phyloP scores from a whole-genome alignment of 2,797 vertebrate genomes.

The Kryptopterus vitreolus region DNA sequence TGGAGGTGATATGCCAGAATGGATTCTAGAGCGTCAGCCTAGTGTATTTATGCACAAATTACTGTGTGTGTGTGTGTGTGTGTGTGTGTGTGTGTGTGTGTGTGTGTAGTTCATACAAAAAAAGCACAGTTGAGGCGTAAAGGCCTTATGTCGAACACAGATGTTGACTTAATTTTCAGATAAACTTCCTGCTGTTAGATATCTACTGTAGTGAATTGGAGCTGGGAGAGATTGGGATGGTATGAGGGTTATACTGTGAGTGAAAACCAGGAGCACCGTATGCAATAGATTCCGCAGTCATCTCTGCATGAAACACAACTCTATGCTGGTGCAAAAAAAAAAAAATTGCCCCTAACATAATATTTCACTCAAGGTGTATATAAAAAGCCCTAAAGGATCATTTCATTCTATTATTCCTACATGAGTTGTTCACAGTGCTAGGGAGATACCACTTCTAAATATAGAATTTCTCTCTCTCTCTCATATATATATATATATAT shows the following conservation, averaged over 20 bases:
- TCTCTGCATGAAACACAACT: neutral
- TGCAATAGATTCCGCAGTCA: neutral
- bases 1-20: constrained; percentile 48
- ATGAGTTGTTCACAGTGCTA: neutral
- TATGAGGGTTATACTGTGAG: no score
- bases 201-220: neutral
- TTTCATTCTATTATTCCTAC: neutral
- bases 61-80: constrained; percentile 1
- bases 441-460: neutral
- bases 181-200: neutral
- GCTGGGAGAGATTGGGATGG: neutral
- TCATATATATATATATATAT: no score
- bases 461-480: no score
- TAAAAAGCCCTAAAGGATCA: neutral
- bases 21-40: constrained; percentile 27
- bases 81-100: neutral
- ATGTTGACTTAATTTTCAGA: neutral
- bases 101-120: neutral
- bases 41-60: constrained; percentile 26
- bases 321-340: no score
- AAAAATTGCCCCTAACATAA: no score
- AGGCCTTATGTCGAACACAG: neutral
- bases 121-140: neutral
- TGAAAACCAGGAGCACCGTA: neutral
- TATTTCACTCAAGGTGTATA: no score